Evolutionary conservation across 2,888 invertebrate genomes (phyloP).

Genomic region (Panorpa germanica): DNA sequence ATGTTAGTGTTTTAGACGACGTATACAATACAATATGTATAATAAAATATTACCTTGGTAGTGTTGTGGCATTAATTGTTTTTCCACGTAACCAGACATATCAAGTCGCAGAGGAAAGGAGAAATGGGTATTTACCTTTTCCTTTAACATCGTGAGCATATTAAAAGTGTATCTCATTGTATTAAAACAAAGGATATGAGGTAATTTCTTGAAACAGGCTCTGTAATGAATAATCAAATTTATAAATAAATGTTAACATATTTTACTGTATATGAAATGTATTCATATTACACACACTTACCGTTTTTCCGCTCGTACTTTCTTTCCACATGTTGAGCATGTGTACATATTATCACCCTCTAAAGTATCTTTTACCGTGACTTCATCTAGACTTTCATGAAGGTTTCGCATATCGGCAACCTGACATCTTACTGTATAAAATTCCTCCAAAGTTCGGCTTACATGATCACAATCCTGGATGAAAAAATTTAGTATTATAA

Average conservation of each 20-base stretch:
- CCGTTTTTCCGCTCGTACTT: conserved; percentile 89
- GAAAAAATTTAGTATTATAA: conserved; percentile 9
- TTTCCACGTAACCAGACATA: conserved; percentile 90
- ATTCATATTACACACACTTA: conserved; percentile 16
- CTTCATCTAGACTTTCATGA: conserved; percentile 86
- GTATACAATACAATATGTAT: conserved; percentile 1
- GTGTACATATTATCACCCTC: conserved; percentile 98
- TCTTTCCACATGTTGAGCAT: conserved; percentile 85
- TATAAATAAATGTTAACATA: conserved; percentile 8
- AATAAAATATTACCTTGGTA: conserved; percentile 39
- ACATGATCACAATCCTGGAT: conserved; percentile 81
- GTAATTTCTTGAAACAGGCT: conserved; percentile 86
- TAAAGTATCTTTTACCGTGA: conserved; percentile 91
- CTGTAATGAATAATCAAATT: conserved; percentile 24
- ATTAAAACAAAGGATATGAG: conserved; percentile 86
- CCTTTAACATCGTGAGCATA: conserved; percentile 93
- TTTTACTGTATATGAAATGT: neutral
- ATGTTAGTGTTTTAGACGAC: neutral
- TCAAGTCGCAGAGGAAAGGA: conserved; percentile 85
- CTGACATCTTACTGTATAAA: conserved; percentile 91
- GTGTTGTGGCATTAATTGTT: conserved; percentile 78
- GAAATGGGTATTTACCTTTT: conserved; percentile 94
- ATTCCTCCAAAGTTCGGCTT: conserved; percentile 84
- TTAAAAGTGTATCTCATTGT: conserved; percentile 96
- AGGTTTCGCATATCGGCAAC: conserved; percentile 93